Evolutionary conservation across 2,113 vertebrate species (phyloP).

Genomic region (Tichodroma muraria): DNA sequence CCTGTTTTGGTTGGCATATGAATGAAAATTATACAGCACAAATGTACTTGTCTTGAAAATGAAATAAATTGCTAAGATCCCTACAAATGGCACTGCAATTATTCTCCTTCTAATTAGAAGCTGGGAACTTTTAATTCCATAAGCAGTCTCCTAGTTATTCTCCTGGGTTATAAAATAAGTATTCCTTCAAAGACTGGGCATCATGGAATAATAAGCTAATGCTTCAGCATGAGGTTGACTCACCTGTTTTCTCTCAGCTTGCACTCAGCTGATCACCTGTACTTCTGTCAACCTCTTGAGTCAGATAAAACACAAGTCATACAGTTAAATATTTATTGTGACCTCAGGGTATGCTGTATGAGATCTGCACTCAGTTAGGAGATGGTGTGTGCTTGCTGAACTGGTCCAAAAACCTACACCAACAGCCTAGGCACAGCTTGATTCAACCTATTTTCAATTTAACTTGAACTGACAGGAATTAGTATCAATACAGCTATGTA

Average conservation of each 20-base stretch:
- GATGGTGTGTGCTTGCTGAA: not conserved
- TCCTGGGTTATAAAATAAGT: constrained; percentile 1
- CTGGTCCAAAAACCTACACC: not conserved
- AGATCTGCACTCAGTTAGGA: not conserved
- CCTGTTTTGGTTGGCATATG: not conserved
- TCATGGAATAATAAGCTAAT: not conserved
- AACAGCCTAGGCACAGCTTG: not conserved
- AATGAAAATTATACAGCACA: not conserved
- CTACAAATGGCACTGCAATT: not conserved
- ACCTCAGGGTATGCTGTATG: not conserved
- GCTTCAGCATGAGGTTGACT: not conserved
- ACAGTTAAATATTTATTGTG: constrained; percentile 17
- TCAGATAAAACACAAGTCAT: constrained; percentile 5
- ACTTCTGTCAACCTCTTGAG: not conserved
- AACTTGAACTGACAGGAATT: not conserved
- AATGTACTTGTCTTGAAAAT: not conserved
- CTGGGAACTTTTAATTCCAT: not conserved
- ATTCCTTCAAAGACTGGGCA: not conserved
- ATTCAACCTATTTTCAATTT: not conserved
- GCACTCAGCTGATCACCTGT: not conserved
- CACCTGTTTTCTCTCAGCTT: constrained; percentile 11
- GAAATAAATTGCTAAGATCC: not conserved
- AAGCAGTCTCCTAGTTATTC: not conserved
- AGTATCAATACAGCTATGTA: not conserved
- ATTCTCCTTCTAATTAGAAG: constrained; percentile 3